phyloP scores from a whole-genome alignment of 2,113 vertebrate genomes.

The Campylorhamphus procurvoides region DNA sequence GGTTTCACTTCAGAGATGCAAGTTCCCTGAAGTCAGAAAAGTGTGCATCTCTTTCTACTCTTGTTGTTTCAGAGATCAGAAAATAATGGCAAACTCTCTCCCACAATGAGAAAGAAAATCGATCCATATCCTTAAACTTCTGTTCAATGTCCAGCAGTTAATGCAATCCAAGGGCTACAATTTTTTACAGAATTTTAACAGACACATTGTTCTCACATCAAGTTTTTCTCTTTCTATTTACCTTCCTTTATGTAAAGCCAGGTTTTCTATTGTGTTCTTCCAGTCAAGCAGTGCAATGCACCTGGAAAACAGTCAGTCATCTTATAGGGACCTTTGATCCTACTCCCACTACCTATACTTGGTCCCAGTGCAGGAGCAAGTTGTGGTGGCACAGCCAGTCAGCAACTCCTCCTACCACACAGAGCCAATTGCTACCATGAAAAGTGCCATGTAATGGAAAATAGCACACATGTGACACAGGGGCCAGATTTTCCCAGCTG shows the following conservation, averaged over 20 bases:
- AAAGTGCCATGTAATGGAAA: not conserved
- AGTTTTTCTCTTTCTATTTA: not conserved
- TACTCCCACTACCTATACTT: not conserved
- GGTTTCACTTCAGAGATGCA: not conserved
- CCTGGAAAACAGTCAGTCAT: not conserved
- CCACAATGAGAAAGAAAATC: not conserved
- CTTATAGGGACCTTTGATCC: not conserved
- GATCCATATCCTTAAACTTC: not conserved
- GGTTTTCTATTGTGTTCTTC: not conserved
- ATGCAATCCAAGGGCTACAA: not conserved
- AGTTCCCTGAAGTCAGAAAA: not conserved
- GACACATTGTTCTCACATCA: not conserved
- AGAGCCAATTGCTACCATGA: not conserved
- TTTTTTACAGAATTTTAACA: not conserved
- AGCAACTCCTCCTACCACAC: not conserved
- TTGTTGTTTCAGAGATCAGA: not conserved
- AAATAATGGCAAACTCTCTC: not conserved
- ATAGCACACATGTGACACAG: not conserved
- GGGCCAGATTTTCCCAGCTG: not conserved
- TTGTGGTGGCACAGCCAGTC: not conserved
- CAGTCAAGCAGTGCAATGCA: not conserved
- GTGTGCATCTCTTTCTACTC: not conserved
- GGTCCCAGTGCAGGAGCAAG: not conserved
- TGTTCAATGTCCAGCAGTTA: not conserved
- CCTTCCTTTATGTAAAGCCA: not conserved